These are phyloP conservation scores for Melitaea athalia DNA, from an alignment of 2,888 invertebrate species.

Conservation along the genomic window DNA sequence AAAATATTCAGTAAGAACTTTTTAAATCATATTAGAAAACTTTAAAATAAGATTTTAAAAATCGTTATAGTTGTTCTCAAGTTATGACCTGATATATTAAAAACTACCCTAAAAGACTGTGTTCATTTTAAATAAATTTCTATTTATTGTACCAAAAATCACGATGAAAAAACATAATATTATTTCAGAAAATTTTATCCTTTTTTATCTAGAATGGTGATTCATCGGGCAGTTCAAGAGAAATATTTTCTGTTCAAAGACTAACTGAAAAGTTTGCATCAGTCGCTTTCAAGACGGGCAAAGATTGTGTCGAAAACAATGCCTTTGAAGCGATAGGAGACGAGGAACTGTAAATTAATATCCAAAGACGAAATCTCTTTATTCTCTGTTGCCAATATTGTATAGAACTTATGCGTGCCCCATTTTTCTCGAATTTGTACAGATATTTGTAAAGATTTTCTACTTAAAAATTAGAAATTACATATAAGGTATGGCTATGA, in stretches of 20 bases:
- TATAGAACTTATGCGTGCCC: slow-evolving; percentile 15
- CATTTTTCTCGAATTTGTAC: slow-evolving; percentile 22
- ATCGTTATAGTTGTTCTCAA: too few species aligned
- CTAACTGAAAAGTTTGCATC: slow-evolving; percentile 87
- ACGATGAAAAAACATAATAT: too few species aligned
- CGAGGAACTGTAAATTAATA: slow-evolving; percentile 88
- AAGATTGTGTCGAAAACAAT: slow-evolving; percentile 92
- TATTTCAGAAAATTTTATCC: too few species aligned
- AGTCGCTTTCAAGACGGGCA: slow-evolving; percentile 86
- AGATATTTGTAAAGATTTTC: slow-evolving; percentile 9
- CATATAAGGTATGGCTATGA: slow-evolving; percentile 30
- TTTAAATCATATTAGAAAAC: too few species aligned
- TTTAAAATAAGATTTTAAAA: too few species aligned
- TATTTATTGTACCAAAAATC: too few species aligned
- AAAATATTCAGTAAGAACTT: too few species aligned
- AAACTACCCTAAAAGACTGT: too few species aligned
- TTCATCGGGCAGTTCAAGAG: slow-evolving; percentile 80
- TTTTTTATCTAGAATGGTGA: slow-evolving; percentile 78
- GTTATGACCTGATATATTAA: too few species aligned
- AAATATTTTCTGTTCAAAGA: slow-evolving; percentile 89
- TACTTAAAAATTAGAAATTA: slow-evolving; percentile 14
- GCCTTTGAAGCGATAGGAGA: slow-evolving; percentile 98
- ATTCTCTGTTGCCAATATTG: slow-evolving; percentile 17
- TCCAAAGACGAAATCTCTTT: slow-evolving; percentile 41
- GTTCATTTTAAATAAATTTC: too few species aligned